Percentiles rank a stretch among this genome's conserved stretches.
phyloP scores from a whole-genome alignment of 2,888 invertebrate genomes.

The Rotaria socialis region DNA sequence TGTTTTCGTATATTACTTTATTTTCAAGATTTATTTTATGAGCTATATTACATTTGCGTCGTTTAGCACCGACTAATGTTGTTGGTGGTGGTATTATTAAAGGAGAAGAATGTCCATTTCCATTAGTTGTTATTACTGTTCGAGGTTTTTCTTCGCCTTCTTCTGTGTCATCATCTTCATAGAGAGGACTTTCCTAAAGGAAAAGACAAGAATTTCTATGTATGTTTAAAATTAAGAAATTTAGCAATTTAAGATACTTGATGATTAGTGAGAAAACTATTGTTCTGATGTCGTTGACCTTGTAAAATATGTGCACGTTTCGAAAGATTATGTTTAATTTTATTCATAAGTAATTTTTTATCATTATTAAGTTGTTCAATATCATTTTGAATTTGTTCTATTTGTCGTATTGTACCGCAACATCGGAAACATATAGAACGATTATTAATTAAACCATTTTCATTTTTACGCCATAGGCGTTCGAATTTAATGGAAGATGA shows the following conservation, averaged over 20 bases:
- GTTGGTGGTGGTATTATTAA: not conserved
- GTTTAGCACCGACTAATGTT: constrained; percentile 26
- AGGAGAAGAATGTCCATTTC: not conserved
- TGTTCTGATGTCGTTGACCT: not conserved
- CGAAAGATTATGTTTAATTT: constrained; percentile 8
- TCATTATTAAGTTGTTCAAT: not conserved
- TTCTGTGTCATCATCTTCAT: constrained; percentile 3
- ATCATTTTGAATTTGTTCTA: constrained; percentile 16
- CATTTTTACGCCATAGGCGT: not conserved
- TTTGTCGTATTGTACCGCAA: constrained; percentile 3
- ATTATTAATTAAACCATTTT: not conserved
- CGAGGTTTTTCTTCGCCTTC: constrained; percentile 26
- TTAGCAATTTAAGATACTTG: not conserved
- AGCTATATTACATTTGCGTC: constrained; percentile 23
- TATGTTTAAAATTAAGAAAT: not conserved
- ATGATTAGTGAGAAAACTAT: not conserved
- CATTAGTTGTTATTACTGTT: constrained; percentile 18
- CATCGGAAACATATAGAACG: not conserved
- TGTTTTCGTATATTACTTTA: not conserved
- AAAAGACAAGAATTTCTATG: not conserved
- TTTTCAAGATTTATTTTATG: constrained; percentile 24
- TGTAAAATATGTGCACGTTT: constrained; percentile 19
- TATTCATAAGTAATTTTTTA: not conserved
- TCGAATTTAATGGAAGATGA: not conserved
- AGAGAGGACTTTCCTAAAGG: not conserved